These are phyloP conservation scores for Netelia inedita DNA, from an alignment of 2,888 invertebrate genomes.

Conservation along the genomic window DNA sequence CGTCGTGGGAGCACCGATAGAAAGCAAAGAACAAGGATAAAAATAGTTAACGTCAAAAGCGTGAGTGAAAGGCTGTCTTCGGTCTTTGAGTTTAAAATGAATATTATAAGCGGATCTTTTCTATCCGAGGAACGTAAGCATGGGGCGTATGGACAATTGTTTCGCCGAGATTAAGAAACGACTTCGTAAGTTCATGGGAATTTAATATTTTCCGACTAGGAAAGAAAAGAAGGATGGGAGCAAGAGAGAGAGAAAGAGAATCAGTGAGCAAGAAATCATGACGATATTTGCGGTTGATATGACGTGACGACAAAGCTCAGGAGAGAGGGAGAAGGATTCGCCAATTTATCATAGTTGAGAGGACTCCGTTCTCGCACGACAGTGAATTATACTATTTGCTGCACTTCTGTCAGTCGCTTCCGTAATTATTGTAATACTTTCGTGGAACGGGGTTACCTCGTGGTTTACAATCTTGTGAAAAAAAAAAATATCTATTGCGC, in stretches of 20 bases:
- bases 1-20: not conserved
- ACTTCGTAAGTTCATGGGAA: constrained; percentile 56
- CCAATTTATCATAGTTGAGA: constrained; percentile 38
- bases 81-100: constrained; percentile 11
- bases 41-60: not conserved
- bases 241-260: not conserved
- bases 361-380: constrained; percentile 10
- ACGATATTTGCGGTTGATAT: constrained; percentile 35
- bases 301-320: constrained; percentile 24
- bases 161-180: constrained; percentile 52
- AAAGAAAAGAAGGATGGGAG: not conserved
- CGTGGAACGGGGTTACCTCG: constrained; percentile 55
- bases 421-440: constrained; percentile 59
- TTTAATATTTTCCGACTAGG: constrained; percentile 23
- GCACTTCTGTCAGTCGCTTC: constrained; percentile 20
- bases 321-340: constrained; percentile 33
- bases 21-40: not conserved
- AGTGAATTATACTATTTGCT: constrained; percentile 22
- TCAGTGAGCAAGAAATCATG: constrained; percentile 23
- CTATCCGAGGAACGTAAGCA: not conserved
- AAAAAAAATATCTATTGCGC: constrained; percentile 17
- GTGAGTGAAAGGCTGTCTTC: not conserved
- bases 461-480: constrained; percentile 41
- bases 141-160: constrained; percentile 25
- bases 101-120: constrained; percentile 14